These are phyloP conservation scores for Takifugu bimaculatus DNA, from an alignment of 2,113 vertebrate genomes.

Conservation along the genomic window DNA sequence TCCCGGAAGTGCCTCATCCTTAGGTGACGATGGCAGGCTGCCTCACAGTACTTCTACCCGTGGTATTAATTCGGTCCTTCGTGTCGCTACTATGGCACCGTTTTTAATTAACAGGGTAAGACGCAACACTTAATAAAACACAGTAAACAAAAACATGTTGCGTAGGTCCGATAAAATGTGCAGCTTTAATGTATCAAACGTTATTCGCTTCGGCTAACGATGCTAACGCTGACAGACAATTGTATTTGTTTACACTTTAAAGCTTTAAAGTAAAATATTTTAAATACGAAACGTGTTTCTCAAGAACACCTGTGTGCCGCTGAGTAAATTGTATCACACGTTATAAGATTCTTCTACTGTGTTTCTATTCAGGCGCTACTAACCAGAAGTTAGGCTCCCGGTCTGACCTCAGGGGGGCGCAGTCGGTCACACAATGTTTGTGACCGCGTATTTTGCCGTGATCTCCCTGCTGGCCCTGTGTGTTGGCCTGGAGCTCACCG, in stretches of 20 bases:
- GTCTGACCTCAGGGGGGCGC: constrained; percentile 28
- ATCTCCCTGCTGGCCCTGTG: constrained; percentile 77
- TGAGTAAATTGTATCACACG: neutral
- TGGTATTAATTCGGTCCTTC: neutral
- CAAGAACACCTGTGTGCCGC: too few species aligned
- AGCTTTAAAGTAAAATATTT: too few species aligned
- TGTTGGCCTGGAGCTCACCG: constrained; percentile 79
- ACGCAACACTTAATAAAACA: neutral
- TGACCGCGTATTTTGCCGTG: constrained; percentile 81
- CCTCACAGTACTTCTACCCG: neutral
- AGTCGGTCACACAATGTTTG: constrained; percentile 75
- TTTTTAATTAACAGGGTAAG: constrained; percentile 50
- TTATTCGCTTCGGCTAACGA: too few species aligned
- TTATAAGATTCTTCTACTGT: neutral
- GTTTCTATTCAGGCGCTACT: constrained; percentile 34
- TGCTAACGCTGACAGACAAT: too few species aligned
- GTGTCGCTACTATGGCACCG: constrained; percentile 26
- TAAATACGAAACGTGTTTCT: too few species aligned
- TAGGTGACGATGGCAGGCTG: neutral
- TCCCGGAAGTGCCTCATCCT: constrained; percentile 44
- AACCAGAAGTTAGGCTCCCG: constrained; percentile 1
- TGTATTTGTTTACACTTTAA: too few species aligned
- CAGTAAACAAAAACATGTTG: neutral
- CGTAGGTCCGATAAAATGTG: too few species aligned
- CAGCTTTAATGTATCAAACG: too few species aligned